Base-by-base conservation (phyloP, 2,113 vertebrate species). In the Sterrhoptilus dennistouni region DNA sequence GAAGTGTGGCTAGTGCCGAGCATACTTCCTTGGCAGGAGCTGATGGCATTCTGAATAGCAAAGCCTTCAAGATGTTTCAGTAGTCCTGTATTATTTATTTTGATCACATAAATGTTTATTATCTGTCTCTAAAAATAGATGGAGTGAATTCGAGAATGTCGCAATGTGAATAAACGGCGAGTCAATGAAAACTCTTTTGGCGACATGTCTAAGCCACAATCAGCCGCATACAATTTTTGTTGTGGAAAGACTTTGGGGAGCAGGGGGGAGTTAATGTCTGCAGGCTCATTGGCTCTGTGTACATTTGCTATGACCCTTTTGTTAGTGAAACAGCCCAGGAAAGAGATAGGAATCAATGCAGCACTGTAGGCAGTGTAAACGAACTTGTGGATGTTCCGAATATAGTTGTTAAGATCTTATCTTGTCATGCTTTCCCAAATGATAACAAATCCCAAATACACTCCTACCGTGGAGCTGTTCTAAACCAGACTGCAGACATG, bases 61-160 rank as follows among this genome's bases (percentile, higher is more conserved):
- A 88, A 96, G 57, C 47, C 57, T 89, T 64, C 66, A 65, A 86
- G 69, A 94, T 54, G 22, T 90, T 96, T 92, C 81, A 85, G 40
- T 80, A 36, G 82, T 75, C 47, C 76, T 93, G 23, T 94, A 85
- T 95, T 96, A 88, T 93, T 96, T 86, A 91, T 90, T 95, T 95
- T 88, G 59, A 63, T 70, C 45, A 45, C 82, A 85, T 93, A 93
- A 90, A 95, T 80, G 78, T 93, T 97, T 90, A 80, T 90, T 90
- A 29, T 92, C 66, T 60, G 8, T 59, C 57, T 59, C 84, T 94
- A 88, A 90, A 95, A 94, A 91, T 89, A 95, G 49, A 31, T 8
- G 1, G 65, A 65, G 45, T n/a, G 66, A 77, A 85, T 85, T 83
- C 80, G 59, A 90, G 75, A 69, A 22, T 38, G 33, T 65, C 35